A percentile compares a stretch with the other conserved stretches of the same genome.
Conservation (phyloP, 2,113 vertebrate species). For the Nipponia nippon region DNA sequence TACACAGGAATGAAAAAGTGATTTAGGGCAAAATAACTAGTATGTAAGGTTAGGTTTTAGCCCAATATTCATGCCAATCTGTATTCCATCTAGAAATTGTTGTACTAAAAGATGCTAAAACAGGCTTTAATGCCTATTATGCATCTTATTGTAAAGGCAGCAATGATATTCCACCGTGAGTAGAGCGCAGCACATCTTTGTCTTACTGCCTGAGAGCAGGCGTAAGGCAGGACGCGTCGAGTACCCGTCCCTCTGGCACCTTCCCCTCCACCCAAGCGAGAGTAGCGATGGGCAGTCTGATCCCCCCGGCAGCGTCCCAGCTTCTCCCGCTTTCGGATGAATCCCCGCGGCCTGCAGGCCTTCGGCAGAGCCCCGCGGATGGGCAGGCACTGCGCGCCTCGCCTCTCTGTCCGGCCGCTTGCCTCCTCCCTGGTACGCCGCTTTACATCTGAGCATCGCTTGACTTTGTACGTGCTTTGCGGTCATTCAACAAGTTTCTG, state of each 20-base stretch:
- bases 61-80: neutral
- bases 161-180: too few relatives aligned
- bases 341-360: neutral
- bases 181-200: too few relatives aligned
- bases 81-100: neutral
- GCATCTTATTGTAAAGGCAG: neutral
- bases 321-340: neutral
- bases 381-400: accelerated
- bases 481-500: too few relatives aligned
- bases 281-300: neutral
- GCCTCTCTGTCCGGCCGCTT: neutral
- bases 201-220: too few relatives aligned
- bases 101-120: neutral
- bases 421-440: too few relatives aligned
- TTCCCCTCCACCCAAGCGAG: neutral
- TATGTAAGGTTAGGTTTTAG: neutral
- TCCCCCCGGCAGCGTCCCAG: neutral
- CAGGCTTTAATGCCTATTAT: neutral
- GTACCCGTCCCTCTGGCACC: neutral
- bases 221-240: accelerated
- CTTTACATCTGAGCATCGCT: neutral
- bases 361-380: neutral
- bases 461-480: accelerated
- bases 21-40: neutral
- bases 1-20: neutral